Evolutionary conservation across 2,113 vertebrate species (phyloP).

Genomic region (Epinephelus lanceolatus): DNA sequence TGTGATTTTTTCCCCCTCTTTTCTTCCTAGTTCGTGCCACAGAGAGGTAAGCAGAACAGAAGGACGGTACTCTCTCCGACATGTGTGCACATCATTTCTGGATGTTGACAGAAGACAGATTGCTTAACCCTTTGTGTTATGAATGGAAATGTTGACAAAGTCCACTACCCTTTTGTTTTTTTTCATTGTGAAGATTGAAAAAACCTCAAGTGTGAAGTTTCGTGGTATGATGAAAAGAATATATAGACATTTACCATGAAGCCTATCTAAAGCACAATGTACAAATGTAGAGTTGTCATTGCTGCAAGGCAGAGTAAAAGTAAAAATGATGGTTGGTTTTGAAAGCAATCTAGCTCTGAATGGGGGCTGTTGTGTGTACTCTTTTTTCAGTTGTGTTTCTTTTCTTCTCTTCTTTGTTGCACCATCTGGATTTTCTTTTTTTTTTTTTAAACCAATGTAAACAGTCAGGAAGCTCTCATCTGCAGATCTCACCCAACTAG

Average conservation of each 20-base stretch:
- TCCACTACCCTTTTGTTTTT: neutral
- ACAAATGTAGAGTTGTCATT: neutral
- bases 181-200: neutral
- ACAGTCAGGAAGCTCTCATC: neutral
- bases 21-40: slow-evolving; percentile 1
- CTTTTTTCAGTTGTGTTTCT: neutral
- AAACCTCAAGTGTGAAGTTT: neutral
- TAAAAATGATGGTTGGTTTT: neutral
- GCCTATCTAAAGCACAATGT: neutral
- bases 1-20: neutral
- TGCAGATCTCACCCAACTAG: neutral
- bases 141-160: neutral
- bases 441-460: neutral
- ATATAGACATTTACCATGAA: neutral
- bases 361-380: neutral
- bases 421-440: neutral
- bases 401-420: neutral
- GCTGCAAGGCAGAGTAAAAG: neutral
- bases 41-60: slow-evolving; percentile 3
- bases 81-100: neutral
- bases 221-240: neutral
- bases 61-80: neutral
- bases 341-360: neutral
- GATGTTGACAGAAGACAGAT: slow-evolving; percentile 13
- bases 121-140: neutral